phyloP scores from a whole-genome alignment of 2,113 vertebrate genomes.

The Plestiodon gilberti region DNA sequence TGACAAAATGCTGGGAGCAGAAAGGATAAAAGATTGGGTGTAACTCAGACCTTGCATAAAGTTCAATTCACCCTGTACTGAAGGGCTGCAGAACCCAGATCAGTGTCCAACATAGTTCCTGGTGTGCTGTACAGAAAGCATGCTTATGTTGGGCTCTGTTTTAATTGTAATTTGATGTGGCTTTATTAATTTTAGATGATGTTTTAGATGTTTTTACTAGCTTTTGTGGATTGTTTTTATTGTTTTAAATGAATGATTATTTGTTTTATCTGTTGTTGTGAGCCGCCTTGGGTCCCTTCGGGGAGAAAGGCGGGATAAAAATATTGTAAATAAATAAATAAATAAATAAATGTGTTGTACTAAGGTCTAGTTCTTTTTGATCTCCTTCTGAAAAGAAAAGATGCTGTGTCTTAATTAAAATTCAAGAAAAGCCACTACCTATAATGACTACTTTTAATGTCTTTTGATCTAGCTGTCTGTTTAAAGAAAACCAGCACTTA shows the following conservation, averaged over 20 bases:
- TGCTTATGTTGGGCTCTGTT: too few species aligned
- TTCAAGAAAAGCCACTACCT: constrained; percentile 14
- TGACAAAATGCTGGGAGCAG: not conserved
- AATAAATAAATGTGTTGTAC: not conserved
- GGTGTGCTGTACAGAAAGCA: not conserved
- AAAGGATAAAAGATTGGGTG: not conserved
- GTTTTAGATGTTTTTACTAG: too few species aligned
- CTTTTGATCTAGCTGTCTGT: constrained; percentile 19
- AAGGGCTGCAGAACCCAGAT: not conserved
- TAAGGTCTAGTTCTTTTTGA: not conserved
- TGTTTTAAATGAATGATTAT: too few species aligned
- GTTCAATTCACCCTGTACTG: not conserved
- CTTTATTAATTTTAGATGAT: too few species aligned
- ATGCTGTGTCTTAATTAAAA: constrained; percentile 15
- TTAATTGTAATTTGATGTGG: too few species aligned
- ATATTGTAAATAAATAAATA: too few species aligned
- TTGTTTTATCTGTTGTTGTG: too few species aligned
- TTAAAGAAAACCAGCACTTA: constrained; percentile 29
- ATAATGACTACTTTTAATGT: constrained; percentile 23
- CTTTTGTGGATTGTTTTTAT: too few species aligned
- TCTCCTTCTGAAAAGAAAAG: not conserved
- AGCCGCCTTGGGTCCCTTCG: too few species aligned
- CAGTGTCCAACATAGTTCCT: not conserved
- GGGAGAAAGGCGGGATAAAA: too few species aligned
- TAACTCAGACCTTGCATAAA: not conserved